Evolutionary conservation across 1,140 invertebrate species (phyloP).

Genomic region (Archegozetes longisetosus): DNA sequence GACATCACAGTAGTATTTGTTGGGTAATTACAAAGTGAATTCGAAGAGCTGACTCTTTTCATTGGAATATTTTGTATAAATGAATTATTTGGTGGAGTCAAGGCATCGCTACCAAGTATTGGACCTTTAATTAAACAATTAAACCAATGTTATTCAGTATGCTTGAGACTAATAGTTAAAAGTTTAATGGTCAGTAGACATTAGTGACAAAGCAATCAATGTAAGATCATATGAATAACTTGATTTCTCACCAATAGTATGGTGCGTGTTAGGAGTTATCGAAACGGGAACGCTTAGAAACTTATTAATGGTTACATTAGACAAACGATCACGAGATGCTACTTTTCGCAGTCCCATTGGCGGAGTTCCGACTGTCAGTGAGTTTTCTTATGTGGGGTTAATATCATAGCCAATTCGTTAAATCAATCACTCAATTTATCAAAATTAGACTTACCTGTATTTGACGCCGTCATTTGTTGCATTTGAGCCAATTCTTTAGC

Average conservation of each 20-base stretch:
- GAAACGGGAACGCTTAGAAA: not conserved
- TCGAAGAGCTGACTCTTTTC: slow-evolving; percentile 13
- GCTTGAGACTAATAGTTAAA: no score
- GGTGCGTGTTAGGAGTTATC: not conserved
- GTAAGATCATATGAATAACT: no score
- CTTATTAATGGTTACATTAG: not conserved
- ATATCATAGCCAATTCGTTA: not conserved
- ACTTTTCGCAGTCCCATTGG: slow-evolving; percentile 17
- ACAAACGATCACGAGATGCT: slow-evolving; percentile 18
- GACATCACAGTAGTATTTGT: not conserved
- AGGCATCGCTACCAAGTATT: not conserved
- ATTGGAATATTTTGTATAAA: not conserved
- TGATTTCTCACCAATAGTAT: not conserved
- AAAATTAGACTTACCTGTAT: not conserved
- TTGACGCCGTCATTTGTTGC: not conserved
- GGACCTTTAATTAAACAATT: no score
- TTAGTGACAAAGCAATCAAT: no score
- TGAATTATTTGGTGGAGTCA: not conserved
- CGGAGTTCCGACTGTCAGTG: not conserved
- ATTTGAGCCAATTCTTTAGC: not conserved
- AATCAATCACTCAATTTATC: not conserved
- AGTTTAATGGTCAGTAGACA: no score
- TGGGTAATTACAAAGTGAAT: slow-evolving; percentile 1
- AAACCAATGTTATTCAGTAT: no score
- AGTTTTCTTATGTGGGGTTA: not conserved